phyloP scores from a whole-genome alignment of 2,113 vertebrate species.

The Brienomyrus longianalis region DNA sequence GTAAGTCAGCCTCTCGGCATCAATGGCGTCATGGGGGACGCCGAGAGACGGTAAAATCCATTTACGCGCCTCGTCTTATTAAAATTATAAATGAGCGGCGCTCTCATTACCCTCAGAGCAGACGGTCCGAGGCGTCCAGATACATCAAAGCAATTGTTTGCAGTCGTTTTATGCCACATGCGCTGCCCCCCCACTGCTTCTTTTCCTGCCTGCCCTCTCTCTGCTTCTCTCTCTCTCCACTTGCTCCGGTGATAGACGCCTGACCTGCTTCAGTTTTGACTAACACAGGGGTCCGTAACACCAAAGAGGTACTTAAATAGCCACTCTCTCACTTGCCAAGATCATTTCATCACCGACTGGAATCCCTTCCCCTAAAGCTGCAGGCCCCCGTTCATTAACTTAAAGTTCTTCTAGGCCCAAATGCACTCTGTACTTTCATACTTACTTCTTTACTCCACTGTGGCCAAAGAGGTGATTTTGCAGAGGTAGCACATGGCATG shows the following conservation, averaged over 20 bases:
- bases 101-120: conserved; percentile 31
- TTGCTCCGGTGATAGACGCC: neutral
- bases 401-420: neutral
- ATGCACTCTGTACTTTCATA: neutral
- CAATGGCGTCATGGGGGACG: conserved; percentile 51
- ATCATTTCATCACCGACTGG: neutral
- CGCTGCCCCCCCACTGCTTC: neutral
- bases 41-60: conserved; percentile 48
- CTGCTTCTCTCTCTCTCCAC: neutral
- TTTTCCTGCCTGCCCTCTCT: neutral
- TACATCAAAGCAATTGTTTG: conserved; percentile 46
- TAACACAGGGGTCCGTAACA: neutral
- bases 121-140: conserved; percentile 47
- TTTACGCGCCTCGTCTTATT: conserved; percentile 51
- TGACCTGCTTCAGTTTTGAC: neutral
- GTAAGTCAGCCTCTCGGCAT: conserved; percentile 47
- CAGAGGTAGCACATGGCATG: neutral
- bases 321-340: neutral
- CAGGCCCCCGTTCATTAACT: neutral
- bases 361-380: neutral
- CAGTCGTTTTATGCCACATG: conserved; percentile 10
- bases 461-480: neutral
- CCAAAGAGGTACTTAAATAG: neutral
- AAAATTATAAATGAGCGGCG: conserved; percentile 46
- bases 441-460: neutral